A percentile compares a stretch with the other conserved stretches of the same genome.
phyloP scores from a whole-genome alignment of 2,113 vertebrate species.

The Meles meles region DNA sequence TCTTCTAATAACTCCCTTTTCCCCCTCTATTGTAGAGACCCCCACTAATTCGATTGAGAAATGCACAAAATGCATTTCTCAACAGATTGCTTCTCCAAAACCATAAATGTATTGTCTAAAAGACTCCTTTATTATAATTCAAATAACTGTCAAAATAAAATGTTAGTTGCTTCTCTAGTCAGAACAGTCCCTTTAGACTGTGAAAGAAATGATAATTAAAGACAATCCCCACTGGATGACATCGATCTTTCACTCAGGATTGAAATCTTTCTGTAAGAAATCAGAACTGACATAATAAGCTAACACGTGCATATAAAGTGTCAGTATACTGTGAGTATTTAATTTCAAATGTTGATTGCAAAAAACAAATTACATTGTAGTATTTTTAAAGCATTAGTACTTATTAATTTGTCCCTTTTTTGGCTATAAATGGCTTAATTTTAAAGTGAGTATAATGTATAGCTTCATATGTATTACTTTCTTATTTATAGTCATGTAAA shows the following conservation, averaged over 20 bases:
- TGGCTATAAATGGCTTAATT: neutral
- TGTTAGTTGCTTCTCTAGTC: conserved; percentile 62
- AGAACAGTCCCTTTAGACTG: conserved; percentile 64
- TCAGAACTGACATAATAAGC: neutral
- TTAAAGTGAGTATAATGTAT: neutral
- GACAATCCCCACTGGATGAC: conserved; percentile 40
- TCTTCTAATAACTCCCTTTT: neutral
- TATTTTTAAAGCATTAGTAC: neutral
- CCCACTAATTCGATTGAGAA: neutral
- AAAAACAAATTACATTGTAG: neutral
- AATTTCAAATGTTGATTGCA: conserved; percentile 25
- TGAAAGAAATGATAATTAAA: conserved; percentile 74
- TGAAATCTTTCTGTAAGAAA: conserved; percentile 35
- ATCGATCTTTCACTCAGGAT: conserved; percentile 58
- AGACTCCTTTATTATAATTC: conserved; percentile 50
- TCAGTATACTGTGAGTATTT: neutral
- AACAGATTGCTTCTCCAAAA: conserved; percentile 29
- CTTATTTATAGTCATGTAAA: neutral
- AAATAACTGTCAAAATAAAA: conserved; percentile 75
- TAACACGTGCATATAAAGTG: conserved; percentile 11
- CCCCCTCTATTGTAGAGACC: neutral
- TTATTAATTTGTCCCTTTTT: neutral
- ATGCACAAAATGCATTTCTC: neutral
- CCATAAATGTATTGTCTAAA: neutral
- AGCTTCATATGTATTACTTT: neutral